Evolutionary conservation across 92 coral and sea anemone species (phyloP), one percentile per base, ranked within the genome.

Genomic region (Blastomussa wellsi): DNA sequence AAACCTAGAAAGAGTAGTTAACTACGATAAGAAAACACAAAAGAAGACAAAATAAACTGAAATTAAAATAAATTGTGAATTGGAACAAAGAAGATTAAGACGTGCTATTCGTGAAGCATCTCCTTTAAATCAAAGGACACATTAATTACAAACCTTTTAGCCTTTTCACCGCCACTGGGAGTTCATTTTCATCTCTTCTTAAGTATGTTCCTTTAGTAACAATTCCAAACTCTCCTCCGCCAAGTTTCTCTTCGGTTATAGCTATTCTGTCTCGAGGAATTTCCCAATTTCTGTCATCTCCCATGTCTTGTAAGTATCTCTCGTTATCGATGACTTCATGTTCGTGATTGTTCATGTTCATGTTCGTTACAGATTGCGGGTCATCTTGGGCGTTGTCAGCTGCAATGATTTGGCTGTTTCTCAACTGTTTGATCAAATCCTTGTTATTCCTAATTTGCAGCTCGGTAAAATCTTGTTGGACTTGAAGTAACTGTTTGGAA

Each of bases 171-270:
- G 98, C 98, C 14, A 94, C 98, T 10, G 88, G 71, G 75, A 92
- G 88, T 44, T 88, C 86, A 57, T 83, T 86, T 38, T 88, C 93
- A 32, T 90, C 93, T 0, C 72, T 84, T 38, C 92, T 69, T 42
- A 78, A 72, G 80, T 93, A 93, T 38, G 82, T 39, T 62, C 98
- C 98, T 79, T 84, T 88, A 35, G 84, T 86, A 1, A 95, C 98
- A 29, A 88, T 74, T 0, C 98, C 98, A 93, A 93, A 95, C 83
- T 92, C 92, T 32, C 98, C 98, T 37, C 77, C 90, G 0, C 98
- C 98, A 2, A 95, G 91, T 37, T 51, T 87, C 77, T 77, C 89
- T 29, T 90, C 74, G 53, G 92, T 88, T 33, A 94, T 37, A 10
- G 49, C 55, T 35, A 95, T 90, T 38, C 91, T 80, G 1, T 88